Evolutionary conservation across 2,888 invertebrate species (phyloP), one percentile per base, ranked within the genome.

Genomic region (Drosophila tanythrix): DNA sequence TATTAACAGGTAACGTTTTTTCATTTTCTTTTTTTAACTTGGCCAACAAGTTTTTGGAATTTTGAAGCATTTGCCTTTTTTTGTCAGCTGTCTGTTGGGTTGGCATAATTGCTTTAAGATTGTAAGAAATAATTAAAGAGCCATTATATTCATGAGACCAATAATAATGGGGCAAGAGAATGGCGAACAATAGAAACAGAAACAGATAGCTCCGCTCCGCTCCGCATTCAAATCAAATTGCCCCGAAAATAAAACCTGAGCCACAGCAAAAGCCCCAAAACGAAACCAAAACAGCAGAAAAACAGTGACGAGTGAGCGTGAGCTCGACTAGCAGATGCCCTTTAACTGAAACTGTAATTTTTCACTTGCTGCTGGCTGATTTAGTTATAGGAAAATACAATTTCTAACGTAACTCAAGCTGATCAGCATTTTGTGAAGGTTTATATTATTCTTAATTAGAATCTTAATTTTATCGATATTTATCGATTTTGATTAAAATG

Each of bases 171-270:
- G 35, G 65, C 40, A 59, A 58, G 50, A 36, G 50, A 51, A 48
- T n/a, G 51, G 18, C 64, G 40, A 51, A 63, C 61, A 67, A 67
- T 66, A 21, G 70, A 57, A 51, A 35, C 70, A 74, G 65, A 77
- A 66, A 79, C 21, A 21, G 21, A 21, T 21, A 21, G 21, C 21
- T 21, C 21, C 21, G 21, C 21, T 21, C 21, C 21, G 77, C 75
- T 40, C 60, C 67, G 76, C 84, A 86, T 87, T 86, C 84, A 87
- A 83, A 84, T 89, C 88, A 84, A 84, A 84, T 84, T 87, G 87
- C 70, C 71, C 82, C 79, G 79, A 76, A 83, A 81, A 86, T 80
- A 73, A 80, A 88, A 76, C 46, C 68, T 70, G 58, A 74, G 46
- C 35, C 2, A 46, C 46, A 46, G 46, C 21, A 46, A 46, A 46